Evolutionary conservation across 1,140 invertebrate genomes (phyloP).

Genomic region (Contarinia nasturtii): DNA sequence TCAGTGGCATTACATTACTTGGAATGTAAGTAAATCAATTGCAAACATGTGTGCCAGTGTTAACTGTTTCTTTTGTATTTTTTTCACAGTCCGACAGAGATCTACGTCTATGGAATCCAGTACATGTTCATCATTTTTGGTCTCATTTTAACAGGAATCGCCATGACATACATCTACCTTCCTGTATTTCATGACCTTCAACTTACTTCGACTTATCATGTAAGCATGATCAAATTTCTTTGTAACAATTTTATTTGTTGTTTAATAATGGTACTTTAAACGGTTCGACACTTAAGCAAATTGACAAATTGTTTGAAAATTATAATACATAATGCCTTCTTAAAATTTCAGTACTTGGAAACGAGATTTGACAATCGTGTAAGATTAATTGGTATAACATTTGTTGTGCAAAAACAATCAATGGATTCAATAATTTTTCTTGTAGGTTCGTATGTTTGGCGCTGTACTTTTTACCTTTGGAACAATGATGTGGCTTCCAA

Average conservation of each 20-base stretch:
- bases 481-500: constrained; percentile 39
- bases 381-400: too few species aligned
- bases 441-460: constrained; percentile 52
- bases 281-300: too few species aligned
- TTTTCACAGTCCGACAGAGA: constrained; percentile 65
- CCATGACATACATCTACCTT: constrained; percentile 47
- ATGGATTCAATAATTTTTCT: too few species aligned
- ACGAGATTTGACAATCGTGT: constrained; percentile 47
- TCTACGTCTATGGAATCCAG: constrained; percentile 61
- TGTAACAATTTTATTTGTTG: too few species aligned
- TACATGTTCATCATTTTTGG: constrained; percentile 43
- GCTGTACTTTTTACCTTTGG: constrained; percentile 49
- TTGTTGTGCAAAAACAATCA: too few species aligned
- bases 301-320: too few species aligned
- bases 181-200: constrained; percentile 65
- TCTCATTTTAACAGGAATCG: constrained; percentile 38
- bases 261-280: too few species aligned
- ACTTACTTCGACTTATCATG: constrained; percentile 68
- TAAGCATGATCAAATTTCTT: constrained; percentile 21
- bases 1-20: constrained; percentile 39
- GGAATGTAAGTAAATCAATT: constrained; percentile 19
- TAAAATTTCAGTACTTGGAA: constrained; percentile 57
- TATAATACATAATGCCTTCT: too few species aligned
- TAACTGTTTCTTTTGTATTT: too few species aligned
- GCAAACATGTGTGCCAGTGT: too few species aligned